These are phyloP conservation scores for Tenebrio molitor DNA, from an alignment of 1,140 invertebrate species.

Conservation along the genomic window DNA sequence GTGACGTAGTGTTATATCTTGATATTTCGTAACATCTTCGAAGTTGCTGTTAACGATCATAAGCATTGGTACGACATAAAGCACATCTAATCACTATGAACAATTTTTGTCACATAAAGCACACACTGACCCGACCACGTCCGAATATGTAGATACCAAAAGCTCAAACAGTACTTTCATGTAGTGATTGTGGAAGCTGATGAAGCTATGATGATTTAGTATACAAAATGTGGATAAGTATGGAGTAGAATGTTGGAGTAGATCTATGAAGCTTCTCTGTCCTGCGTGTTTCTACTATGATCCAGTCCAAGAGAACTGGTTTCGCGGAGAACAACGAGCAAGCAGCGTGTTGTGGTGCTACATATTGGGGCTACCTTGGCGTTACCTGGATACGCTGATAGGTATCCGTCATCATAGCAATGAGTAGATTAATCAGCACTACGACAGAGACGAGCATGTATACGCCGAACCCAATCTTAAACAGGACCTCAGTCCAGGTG, in stretches of 20 bases:
- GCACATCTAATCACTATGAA: constrained; percentile 6
- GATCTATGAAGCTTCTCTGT: constrained; percentile 31
- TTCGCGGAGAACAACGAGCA: constrained; percentile 19
- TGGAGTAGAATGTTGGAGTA: background rate
- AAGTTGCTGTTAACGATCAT: constrained; percentile 1
- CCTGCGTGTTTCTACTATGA: constrained; percentile 52
- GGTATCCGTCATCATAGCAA: constrained; percentile 99
- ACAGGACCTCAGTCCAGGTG: constrained; percentile 82
- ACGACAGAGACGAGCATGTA: constrained; percentile 99
- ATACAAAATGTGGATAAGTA: background rate
- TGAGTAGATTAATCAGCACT: constrained; percentile 98
- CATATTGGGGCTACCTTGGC: constrained; percentile 36
- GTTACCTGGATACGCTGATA: constrained; percentile 97
- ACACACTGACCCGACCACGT: constrained; percentile 7
- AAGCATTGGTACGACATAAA: constrained; percentile 11
- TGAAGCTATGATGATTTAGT: constrained; percentile 20
- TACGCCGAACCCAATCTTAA: constrained; percentile 88
- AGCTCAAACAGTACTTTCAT: constrained; percentile 38
- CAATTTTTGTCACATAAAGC: constrained; percentile 2
- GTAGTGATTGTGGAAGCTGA: constrained; percentile 10
- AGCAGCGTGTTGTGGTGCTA: constrained; percentile 39
- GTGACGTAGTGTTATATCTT: no score
- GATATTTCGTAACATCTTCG: no score
- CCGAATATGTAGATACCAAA: constrained; percentile 23
- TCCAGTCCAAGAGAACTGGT: constrained; percentile 65